Conservation (phyloP, 2,888 invertebrate genomes). For the Acanthosepion pharaonis region DNA sequence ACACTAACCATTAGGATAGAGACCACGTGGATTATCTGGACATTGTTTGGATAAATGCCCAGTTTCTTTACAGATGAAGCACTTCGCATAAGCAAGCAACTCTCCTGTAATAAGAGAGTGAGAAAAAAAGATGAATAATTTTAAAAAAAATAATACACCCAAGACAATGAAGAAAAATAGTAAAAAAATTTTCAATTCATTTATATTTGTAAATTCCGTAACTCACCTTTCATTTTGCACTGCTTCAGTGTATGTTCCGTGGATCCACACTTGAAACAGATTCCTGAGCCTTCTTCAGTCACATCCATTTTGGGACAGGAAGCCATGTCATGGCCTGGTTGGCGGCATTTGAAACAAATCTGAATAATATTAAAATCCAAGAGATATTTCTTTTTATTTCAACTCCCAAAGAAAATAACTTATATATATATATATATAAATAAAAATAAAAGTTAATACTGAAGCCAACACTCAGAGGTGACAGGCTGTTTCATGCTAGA, state of each 20-base stretch:
- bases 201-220: not conserved
- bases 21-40: constrained; percentile 88
- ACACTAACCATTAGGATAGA: constrained; percentile 83
- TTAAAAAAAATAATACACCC: too few species aligned
- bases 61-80: constrained; percentile 89
- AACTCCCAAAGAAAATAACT: not conserved
- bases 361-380: constrained; percentile 65
- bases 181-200: too few species aligned
- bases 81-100: constrained; percentile 85
- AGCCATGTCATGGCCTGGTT: constrained; percentile 85
- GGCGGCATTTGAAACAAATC: constrained; percentile 86
- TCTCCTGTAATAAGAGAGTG: constrained; percentile 69
- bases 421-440: too few species aligned
- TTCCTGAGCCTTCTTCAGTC: constrained; percentile 76
- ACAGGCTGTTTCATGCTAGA: too few species aligned
- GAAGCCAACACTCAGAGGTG: too few species aligned
- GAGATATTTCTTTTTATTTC: not conserved
- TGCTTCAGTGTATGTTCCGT: constrained; percentile 82
- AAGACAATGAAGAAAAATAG: not conserved
- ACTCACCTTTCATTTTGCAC: constrained; percentile 60
- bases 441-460: too few species aligned
- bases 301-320: constrained; percentile 83
- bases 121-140: constrained; percentile 41
- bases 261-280: constrained; percentile 92
- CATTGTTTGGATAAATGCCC: constrained; percentile 92